Conservation (phyloP, 2,888 invertebrate species). For the Luperina testacea region DNA sequence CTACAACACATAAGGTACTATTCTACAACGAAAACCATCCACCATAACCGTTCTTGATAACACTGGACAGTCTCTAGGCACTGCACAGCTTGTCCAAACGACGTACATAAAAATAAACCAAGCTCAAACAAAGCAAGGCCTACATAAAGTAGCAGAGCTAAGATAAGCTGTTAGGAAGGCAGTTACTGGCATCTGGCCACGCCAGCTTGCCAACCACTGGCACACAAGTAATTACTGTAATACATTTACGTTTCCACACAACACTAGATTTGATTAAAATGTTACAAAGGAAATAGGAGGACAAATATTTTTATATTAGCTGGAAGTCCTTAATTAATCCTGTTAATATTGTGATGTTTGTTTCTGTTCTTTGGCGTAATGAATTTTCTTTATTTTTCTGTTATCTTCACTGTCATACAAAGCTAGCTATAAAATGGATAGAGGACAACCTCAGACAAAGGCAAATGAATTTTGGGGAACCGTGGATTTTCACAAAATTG, state of each 20-base stretch:
- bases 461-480: background rate
- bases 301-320: slow-evolving; percentile 46
- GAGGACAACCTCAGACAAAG: background rate
- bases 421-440: background rate
- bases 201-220: slow-evolving; percentile 56
- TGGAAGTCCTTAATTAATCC: slow-evolving; percentile 32
- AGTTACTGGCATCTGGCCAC: slow-evolving; percentile 72
- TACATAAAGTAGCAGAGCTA: slow-evolving; percentile 57
- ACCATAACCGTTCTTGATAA: slow-evolving; percentile 34
- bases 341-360: slow-evolving; percentile 20
- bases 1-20: background rate
- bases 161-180: slow-evolving; percentile 69
- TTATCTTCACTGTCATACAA: background rate
- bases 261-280: slow-evolving; percentile 57
- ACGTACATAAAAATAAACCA: slow-evolving; percentile 46
- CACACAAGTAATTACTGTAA: slow-evolving; percentile 62
- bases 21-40: background rate
- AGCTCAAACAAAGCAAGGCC: slow-evolving; percentile 51
- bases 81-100: slow-evolving; percentile 42
- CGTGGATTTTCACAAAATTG: background rate
- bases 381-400: slow-evolving; percentile 16
- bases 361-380: background rate
- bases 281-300: slow-evolving; percentile 31
- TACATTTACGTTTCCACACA: slow-evolving; percentile 55
- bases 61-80: slow-evolving; percentile 10